These are phyloP conservation scores for Apteryx mantelli DNA, from an alignment of 2,113 vertebrate species.

Conservation along the genomic window DNA sequence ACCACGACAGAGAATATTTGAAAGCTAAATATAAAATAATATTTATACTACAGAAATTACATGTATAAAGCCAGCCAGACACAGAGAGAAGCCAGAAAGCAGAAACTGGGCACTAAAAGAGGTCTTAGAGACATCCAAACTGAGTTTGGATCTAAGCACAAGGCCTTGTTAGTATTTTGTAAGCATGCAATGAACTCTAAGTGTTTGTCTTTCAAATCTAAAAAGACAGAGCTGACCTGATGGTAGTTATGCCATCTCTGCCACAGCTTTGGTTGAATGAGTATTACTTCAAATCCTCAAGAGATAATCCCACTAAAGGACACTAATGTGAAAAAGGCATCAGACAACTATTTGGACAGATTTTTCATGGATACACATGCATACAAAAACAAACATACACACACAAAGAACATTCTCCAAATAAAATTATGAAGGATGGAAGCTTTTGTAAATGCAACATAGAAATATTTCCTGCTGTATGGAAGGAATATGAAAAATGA, in stretches of 20 bases:
- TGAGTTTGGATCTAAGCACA: conserved; percentile 18
- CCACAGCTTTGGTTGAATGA: neutral
- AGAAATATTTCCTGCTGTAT: neutral
- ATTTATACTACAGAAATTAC: conserved; percentile 51
- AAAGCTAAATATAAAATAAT: conserved; percentile 13
- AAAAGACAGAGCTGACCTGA: neutral
- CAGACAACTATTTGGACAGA: neutral
- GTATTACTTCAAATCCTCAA: neutral
- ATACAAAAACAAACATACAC: accelerated
- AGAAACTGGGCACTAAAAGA: conserved; percentile 30
- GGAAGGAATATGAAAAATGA: neutral
- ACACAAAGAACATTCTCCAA: neutral
- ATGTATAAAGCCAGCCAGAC: conserved; percentile 35
- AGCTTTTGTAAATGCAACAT: neutral
- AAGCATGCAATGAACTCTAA: neutral
- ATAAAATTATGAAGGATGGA: neutral
- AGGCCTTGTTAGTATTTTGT: neutral
- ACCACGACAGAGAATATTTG: neutral
- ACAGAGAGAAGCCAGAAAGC: conserved; percentile 38
- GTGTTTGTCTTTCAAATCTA: neutral
- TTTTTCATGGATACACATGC: neutral
- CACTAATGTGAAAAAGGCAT: neutral
- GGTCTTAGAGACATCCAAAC: neutral
- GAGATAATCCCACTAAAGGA: neutral
- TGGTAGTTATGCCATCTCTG: neutral